A percentile compares a stretch with the other conserved stretches of the same genome.
Evolutionary conservation across 2,797 vertebrate species (phyloP).

Genomic region (Anguilla anguilla): DNA sequence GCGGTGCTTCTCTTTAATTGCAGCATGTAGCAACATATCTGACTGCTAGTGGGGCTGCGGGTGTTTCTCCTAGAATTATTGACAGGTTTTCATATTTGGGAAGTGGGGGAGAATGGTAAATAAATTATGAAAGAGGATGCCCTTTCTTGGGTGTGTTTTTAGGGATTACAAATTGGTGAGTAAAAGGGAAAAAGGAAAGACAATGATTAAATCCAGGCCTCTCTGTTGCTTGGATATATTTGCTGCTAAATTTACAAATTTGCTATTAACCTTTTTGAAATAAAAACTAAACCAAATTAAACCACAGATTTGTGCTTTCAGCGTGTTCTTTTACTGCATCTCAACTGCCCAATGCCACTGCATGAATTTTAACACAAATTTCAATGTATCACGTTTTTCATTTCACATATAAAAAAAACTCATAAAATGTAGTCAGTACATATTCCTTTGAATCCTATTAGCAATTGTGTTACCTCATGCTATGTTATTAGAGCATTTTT

Average conservation of each 20-base stretch:
- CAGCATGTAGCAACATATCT: neutral
- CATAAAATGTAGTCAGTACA: neutral
- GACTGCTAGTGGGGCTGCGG: neutral
- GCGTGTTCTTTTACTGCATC: neutral
- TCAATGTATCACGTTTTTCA: neutral
- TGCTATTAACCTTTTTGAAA: neutral
- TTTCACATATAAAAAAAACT: neutral
- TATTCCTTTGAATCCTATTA: neutral
- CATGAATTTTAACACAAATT: neutral
- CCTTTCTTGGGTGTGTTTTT: neutral
- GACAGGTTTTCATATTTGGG: neutral
- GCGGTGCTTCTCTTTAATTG: neutral
- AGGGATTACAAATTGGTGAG: too few relatives aligned
- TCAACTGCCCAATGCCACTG: neutral
- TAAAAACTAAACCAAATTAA: neutral
- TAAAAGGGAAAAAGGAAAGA: neutral
- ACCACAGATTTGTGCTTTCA: too few relatives aligned
- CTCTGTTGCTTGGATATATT: neutral
- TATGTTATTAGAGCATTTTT: constrained; percentile 12
- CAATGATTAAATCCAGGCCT: neutral
- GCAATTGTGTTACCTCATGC: neutral
- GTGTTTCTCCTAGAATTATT: neutral
- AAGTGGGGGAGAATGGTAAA: neutral
- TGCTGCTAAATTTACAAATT: neutral
- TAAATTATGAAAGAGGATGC: neutral